Percentiles rank a stretch among this genome's conserved stretches.
Conservation (phyloP, 2,113 vertebrate genomes). For the Poecilia latipinna region DNA sequence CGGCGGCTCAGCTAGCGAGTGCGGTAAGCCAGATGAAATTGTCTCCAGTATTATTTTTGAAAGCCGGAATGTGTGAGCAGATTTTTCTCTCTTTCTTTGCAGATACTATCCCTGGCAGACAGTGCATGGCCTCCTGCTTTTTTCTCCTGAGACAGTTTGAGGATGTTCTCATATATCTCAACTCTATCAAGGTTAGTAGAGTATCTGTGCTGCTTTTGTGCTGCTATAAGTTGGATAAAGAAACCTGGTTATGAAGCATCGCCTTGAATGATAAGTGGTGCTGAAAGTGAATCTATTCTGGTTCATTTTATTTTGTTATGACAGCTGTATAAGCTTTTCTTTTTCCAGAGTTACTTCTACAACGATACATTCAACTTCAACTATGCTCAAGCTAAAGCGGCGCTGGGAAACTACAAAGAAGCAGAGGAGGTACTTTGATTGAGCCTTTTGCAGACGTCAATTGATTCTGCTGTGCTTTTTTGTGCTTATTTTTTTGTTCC, state of each 20-base stretch:
- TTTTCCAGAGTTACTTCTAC: slow-evolving; percentile 92
- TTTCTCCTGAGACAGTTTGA: slow-evolving; percentile 95
- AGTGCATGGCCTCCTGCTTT: slow-evolving; percentile 98
- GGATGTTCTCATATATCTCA: slow-evolving; percentile 96
- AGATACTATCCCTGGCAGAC: slow-evolving; percentile 97
- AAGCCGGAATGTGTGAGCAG: background rate
- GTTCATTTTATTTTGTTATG: background rate
- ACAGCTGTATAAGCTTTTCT: slow-evolving; percentile 15
- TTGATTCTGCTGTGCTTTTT: background rate
- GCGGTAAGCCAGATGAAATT: slow-evolving; percentile 80
- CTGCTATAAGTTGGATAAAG: slow-evolving; percentile 7
- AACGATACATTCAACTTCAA: slow-evolving; percentile 97
- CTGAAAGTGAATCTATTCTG: slow-evolving; percentile 9
- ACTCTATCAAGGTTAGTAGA: slow-evolving; percentile 92
- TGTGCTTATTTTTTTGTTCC: slow-evolving; percentile 24
- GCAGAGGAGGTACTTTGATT: slow-evolving; percentile 87
- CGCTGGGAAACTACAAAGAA: slow-evolving; percentile 90
- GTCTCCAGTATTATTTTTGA: slow-evolving; percentile 1
- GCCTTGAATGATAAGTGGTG: slow-evolving; percentile 21
- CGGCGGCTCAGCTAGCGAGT: slow-evolving; percentile 96
- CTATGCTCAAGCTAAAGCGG: slow-evolving; percentile 97
- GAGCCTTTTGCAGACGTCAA: background rate
- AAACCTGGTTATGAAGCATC: slow-evolving; percentile 20
- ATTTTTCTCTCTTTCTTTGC: slow-evolving; percentile 33
- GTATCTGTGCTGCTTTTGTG: slow-evolving; percentile 11